These are phyloP conservation scores for Eupristina koningsbergeri DNA, from an alignment of 1,140 invertebrate species.

Conservation along the genomic window DNA sequence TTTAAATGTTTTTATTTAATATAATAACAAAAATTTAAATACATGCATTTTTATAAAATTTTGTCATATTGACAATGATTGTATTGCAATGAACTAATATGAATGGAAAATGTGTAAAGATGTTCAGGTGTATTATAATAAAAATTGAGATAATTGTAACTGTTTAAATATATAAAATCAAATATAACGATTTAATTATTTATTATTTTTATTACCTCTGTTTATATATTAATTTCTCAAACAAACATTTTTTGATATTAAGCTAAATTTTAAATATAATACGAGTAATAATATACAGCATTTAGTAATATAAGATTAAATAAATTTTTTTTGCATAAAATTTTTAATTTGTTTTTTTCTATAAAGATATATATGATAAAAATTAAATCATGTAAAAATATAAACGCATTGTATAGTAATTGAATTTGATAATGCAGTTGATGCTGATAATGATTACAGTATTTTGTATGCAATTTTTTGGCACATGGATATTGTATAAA, in stretches of 20 bases:
- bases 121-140: background rate
- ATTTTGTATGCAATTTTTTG: background rate
- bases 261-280: too few species aligned
- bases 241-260: too few species aligned
- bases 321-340: too few species aligned
- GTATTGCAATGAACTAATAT: background rate
- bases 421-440: background rate
- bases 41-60: slow-evolving; percentile 33
- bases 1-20: slow-evolving; percentile 37
- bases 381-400: too few species aligned
- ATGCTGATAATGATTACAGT: background rate
- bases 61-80: slow-evolving; percentile 48
- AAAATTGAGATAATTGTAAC: background rate
- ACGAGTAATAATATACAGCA: too few species aligned
- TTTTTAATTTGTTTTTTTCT: too few species aligned
- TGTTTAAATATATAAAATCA: background rate
- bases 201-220: background rate
- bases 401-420: too few species aligned
- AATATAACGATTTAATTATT: background rate
- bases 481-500: slow-evolving; percentile 14
- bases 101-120: background rate
- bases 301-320: too few species aligned
- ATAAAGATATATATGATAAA: too few species aligned
- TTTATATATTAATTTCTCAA: background rate
- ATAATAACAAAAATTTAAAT: slow-evolving; percentile 18